A percentile compares a stretch with the other conserved stretches of the same genome.
phyloP scores from a whole-genome alignment of 2,888 invertebrate species.

The Alloplasta piceator region DNA sequence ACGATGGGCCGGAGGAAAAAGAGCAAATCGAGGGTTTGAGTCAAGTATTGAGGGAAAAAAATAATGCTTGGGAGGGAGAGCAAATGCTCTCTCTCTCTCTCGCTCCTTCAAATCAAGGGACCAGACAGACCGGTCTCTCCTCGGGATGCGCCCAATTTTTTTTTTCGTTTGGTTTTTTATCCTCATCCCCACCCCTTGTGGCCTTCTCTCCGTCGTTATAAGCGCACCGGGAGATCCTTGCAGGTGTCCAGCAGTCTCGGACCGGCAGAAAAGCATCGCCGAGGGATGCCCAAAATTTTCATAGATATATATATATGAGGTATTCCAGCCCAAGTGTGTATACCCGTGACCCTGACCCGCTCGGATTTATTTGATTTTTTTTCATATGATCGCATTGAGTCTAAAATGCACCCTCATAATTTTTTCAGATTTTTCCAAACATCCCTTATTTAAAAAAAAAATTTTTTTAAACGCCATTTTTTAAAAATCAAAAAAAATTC shows the following conservation, averaged over 20 bases:
- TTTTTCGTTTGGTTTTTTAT: slow-evolving; percentile 43
- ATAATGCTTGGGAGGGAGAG: slow-evolving; percentile 43
- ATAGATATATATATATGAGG: no score
- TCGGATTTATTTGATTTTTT: no score
- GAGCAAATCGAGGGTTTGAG: slow-evolving; percentile 25
- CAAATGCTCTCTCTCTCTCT: slow-evolving; percentile 50
- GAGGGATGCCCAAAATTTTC: slow-evolving; percentile 51
- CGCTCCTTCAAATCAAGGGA: slow-evolving; percentile 69
- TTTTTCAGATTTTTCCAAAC: no score
- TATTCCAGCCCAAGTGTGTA: no score
- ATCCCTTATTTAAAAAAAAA: no score
- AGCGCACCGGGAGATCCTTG: slow-evolving; percentile 37
- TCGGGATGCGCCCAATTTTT: slow-evolving; percentile 63
- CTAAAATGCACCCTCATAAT: no score
- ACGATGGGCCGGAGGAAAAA: slow-evolving; percentile 28
- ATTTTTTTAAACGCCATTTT: no score
- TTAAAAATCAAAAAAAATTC: no score
- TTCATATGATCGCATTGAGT: no score
- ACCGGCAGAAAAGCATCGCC: slow-evolving; percentile 32
- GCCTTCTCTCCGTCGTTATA: slow-evolving; percentile 46
- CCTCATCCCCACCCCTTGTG: slow-evolving; percentile 35
- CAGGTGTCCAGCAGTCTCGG: slow-evolving; percentile 61
- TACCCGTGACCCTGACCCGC: no score
- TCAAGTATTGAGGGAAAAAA: slow-evolving; percentile 52
- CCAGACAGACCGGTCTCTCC: slow-evolving; percentile 72